Conservation (phyloP, 2,113 vertebrate genomes). For the Anguilla rostrata region DNA sequence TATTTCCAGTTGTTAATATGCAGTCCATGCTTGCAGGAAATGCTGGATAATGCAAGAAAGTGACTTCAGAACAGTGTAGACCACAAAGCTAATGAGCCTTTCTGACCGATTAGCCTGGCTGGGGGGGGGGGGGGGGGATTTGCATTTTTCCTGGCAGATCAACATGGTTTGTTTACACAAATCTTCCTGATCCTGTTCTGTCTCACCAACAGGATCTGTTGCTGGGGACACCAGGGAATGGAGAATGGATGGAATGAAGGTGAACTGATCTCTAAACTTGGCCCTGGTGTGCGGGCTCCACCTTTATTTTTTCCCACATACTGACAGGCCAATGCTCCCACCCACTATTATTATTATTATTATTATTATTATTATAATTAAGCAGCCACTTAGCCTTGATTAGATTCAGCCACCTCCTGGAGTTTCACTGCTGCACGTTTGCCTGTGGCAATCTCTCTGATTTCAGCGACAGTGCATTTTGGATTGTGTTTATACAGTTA, state of each 20-base stretch:
- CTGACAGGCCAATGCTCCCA: too few relatives aligned
- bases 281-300: too few relatives aligned
- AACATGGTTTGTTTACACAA: not conserved
- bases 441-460: too few relatives aligned
- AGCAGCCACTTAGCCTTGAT: not conserved
- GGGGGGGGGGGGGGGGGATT: not conserved
- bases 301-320: too few relatives aligned
- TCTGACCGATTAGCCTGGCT: not conserved
- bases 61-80: not conserved
- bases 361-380: not conserved
- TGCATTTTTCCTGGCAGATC: constrained; percentile 5
- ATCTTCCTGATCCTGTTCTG: not conserved
- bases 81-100: not conserved
- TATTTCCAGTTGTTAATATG: not conserved
- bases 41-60: not conserved
- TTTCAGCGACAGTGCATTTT: not conserved
- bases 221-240: not conserved
- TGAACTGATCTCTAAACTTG: too few relatives aligned
- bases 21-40: not conserved
- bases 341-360: too few relatives aligned
- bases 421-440: not conserved
- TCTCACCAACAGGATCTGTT: not conserved
- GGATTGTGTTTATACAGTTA: not conserved
- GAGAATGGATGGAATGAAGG: not conserved
- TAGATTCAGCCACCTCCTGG: not conserved